Evolutionary conservation across 92 coral and sea anemone genomes (phyloP), one percentile per base, ranked within the genome.

Genomic region (Heliopora coerulea): DNA sequence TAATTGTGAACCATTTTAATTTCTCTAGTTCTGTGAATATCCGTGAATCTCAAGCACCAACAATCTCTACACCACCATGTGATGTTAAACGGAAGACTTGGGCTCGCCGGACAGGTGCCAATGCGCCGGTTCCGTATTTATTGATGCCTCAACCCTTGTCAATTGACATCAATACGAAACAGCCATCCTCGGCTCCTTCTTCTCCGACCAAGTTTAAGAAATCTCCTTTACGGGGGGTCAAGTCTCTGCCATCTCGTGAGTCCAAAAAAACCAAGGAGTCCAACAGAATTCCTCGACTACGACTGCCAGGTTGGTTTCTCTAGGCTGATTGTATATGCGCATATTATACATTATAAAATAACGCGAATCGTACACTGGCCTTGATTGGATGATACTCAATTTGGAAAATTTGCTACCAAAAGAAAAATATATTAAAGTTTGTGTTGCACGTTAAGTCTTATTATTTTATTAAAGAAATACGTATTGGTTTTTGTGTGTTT

Each of bases 121-220:
- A 69, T 69, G 76, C 76, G 15, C 76, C 76, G 4, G 76, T 69
- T 3, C 76, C 76, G 3, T 62, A 69, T 48, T 19, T 69, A 69
- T 62, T 69, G 31, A 69, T 69, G 76, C 76, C 76, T 27, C 49
- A 28, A 29, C 76, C 76, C 12, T 37, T 69, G n/a, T 25, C 56
- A 37, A 52, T 69, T 30, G 76, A 69, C 34, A 34, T 30, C 4
- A 62, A 52, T 6, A 12, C 49, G 8, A 69, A 49, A 31, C 30
- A 52, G 30, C 61, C 60, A 19, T 54, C 76, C 23, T 69, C 76
- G 17, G 76, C 76, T 11, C 76, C 76, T 29, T 28, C 76, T 52
- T 69, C 76, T 0, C 76, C 76, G 1, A 69, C 76, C 8, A 69
- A 69, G 62, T 49, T 44, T 29, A 33, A 49, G 62, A 69, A 69